Percentiles rank a stretch among this genome's conserved stretches.
Evolutionary conservation across 2,797 vertebrate species (phyloP).

Genomic region (Orestias chungarensis): DNA sequence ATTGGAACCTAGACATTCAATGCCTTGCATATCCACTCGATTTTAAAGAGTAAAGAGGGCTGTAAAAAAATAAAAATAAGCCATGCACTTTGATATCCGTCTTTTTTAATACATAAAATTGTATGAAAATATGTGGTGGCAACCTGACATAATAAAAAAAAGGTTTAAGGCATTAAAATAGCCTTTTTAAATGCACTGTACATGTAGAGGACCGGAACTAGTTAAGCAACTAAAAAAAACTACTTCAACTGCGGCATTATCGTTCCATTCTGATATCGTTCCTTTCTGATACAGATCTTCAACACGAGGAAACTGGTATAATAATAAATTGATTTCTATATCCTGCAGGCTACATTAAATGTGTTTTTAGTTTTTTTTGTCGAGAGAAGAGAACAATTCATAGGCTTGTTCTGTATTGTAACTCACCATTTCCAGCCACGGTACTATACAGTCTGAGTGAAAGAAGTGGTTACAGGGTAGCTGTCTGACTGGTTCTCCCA

Average conservation of each 20-base stretch:
- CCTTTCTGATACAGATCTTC: not conserved
- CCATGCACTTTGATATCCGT: not conserved
- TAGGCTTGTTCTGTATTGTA: not conserved
- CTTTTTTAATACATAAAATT: not conserved
- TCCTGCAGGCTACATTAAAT: not conserved
- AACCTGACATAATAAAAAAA: not conserved
- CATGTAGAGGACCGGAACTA: not conserved
- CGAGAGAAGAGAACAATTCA: not conserved
- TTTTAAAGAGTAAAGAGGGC: no score
- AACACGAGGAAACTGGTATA: not conserved
- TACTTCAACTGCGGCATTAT: no score
- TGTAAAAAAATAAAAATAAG: no score
- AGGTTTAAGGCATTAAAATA: not conserved
- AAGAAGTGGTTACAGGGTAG: conserved; percentile 97
- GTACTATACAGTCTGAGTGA: conserved; percentile 97
- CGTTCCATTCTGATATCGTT: not conserved
- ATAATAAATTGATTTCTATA: not conserved
- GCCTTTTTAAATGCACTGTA: not conserved
- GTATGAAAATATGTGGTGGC: not conserved
- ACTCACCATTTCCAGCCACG: conserved; percentile 97
- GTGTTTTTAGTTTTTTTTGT: not conserved
- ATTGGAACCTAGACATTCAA: no score
- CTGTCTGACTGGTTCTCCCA: conserved; percentile 91
- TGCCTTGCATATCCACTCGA: no score
- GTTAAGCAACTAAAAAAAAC: no score